Percentiles rank a stretch among this genome's conserved stretches.
Conservation (phyloP, 2,888 invertebrate genomes). For the Phengaris arion region DNA sequence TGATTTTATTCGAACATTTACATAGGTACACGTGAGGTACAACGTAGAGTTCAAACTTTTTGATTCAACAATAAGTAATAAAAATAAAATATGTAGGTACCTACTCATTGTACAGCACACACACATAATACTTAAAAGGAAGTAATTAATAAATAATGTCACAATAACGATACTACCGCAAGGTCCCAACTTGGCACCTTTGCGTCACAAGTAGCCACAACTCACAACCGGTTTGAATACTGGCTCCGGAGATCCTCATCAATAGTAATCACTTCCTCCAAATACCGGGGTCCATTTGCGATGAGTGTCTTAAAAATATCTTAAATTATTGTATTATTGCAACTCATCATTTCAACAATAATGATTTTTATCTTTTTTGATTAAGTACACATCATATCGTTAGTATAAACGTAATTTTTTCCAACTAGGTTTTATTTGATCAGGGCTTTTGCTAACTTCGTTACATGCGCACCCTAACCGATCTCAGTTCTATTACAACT, state of each 20-base stretch:
- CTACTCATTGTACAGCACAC: neutral
- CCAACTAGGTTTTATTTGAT: neutral
- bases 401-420: neutral
- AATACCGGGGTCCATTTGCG: constrained; percentile 12
- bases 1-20: too few species aligned
- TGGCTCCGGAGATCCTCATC: constrained; percentile 48
- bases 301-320: constrained; percentile 4
- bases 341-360: neutral
- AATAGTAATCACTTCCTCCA: constrained; percentile 51
- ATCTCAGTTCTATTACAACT: neutral
- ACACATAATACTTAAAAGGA: neutral
- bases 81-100: neutral
- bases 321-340: neutral
- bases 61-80: neutral
- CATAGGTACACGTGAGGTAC: too few species aligned
- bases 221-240: constrained; percentile 20
- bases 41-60: neutral
- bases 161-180: neutral
- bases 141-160: constrained; percentile 6
- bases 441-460: neutral
- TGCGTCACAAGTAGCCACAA: neutral
- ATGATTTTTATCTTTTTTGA: too few species aligned
- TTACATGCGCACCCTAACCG: neutral
- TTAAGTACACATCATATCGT: too few species aligned
- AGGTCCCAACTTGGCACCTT: constrained; percentile 7